Base-by-base conservation (phyloP, 2,888 invertebrate genomes). In the Odontomyia ornata region DNA sequence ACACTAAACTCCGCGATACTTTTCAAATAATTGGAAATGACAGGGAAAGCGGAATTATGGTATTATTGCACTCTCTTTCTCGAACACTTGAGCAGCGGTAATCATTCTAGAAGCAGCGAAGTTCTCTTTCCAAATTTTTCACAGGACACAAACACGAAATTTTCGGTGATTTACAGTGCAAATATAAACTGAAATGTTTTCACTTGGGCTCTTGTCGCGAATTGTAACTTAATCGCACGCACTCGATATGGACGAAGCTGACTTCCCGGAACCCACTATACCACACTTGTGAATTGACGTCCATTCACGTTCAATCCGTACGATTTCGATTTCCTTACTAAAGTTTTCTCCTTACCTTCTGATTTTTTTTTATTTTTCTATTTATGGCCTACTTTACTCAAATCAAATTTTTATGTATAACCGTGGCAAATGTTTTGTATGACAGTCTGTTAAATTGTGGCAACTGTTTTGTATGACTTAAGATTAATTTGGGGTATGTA, bases 281-380 rank as follows among this genome's bases (percentile, higher is more conserved):
- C 67, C 23, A 21, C 67, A 67, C 67, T 11, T 23, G 43, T 15
- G 43, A 67, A 1, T 67, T 43, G 43, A 67, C 67, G 67, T 67
- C n/a, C 67, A 67, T 43, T 67, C 67, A 46, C 36, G 67, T 43
- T 43, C n/a, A n/a, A n/a, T n/a, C n/a, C n/a, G n/a, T n/a, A n/a
- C n/a, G n/a, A n/a, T n/a, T n/a, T n/a, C n/a, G n/a, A n/a, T n/a
- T n/a, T n/a, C n/a, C n/a, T n/a, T n/a, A n/a, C n/a, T n/a, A n/a
- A n/a, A n/a, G n/a, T n/a, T n/a, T n/a, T n/a, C n/a, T n/a, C n/a
- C n/a, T n/a, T n/a, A n/a, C n/a, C n/a, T n/a, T n/a, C n/a, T n/a
- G n/a, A n/a, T n/a, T n/a, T n/a, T n/a, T n/a, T n/a, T n/a, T n/a
- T n/a, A n/a, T n/a, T n/a, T n/a, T n/a, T n/a, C n/a, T n/a, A n/a